Conservation (phyloP, 2,888 invertebrate species). For the Rhodophaea formosa region DNA sequence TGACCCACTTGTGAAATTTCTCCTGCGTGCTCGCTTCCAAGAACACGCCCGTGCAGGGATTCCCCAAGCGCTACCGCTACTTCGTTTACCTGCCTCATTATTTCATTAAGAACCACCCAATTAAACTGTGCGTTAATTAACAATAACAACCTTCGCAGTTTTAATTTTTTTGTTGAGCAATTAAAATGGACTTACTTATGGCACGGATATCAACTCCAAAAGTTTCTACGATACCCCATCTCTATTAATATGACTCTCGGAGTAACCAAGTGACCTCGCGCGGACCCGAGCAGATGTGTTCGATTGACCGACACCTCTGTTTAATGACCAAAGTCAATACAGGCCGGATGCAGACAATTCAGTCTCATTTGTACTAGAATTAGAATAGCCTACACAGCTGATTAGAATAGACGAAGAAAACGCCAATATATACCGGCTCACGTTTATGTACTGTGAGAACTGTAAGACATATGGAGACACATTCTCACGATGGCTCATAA, state of each 20-base stretch:
- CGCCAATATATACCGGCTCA: background rate
- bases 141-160: background rate
- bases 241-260: constrained; percentile 42
- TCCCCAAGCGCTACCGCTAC: constrained; percentile 48
- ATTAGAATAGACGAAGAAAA: constrained; percentile 24
- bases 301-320: constrained; percentile 68
- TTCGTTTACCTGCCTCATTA: constrained; percentile 37
- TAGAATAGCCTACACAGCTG: constrained; percentile 37
- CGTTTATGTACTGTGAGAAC: background rate
- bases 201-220: background rate
- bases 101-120: constrained; percentile 4
- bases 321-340: constrained; percentile 60
- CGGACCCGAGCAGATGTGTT: constrained; percentile 65
- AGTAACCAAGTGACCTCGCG: constrained; percentile 54
- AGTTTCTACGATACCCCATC: constrained; percentile 9
- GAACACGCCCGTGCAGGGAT: constrained; percentile 64
- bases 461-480: background rate
- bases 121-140: background rate
- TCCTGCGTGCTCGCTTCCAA: constrained; percentile 67
- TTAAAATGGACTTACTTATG: background rate
- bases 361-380: constrained; percentile 63
- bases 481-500: constrained; percentile 1
- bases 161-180: background rate
- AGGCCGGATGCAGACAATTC: constrained; percentile 75
- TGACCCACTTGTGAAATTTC: constrained; percentile 80